A percentile compares a stretch with the other conserved stretches of the same genome.
phyloP scores from a whole-genome alignment of 2,888 invertebrate species.

The Mesorhabditis sp. region DNA sequence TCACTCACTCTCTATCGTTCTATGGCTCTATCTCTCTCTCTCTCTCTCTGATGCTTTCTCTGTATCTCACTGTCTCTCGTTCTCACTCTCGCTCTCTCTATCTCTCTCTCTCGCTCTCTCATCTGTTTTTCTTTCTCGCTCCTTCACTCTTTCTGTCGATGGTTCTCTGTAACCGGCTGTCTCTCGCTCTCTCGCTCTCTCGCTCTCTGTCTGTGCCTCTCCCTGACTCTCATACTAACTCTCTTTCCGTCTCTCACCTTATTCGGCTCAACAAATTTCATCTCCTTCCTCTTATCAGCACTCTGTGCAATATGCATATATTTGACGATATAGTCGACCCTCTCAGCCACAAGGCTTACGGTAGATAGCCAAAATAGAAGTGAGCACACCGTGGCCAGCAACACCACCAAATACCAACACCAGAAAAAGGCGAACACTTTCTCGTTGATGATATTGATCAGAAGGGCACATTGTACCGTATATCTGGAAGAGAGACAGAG shows the following conservation, averaged over 20 bases:
- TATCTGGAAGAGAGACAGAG: constrained; percentile 27
- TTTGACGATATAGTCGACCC: constrained; percentile 54
- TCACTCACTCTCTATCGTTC: no score
- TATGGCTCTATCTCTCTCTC: no score
- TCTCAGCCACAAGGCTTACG: constrained; percentile 41
- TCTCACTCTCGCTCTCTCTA: no score
- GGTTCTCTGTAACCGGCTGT: no score
- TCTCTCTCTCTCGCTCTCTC: no score
- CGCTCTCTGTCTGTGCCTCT: no score
- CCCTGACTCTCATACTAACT: constrained; percentile 19
- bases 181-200: no score
- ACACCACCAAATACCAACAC: constrained; percentile 55
- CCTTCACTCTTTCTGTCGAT: no score
- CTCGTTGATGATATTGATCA: constrained; percentile 57
- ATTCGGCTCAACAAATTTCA: constrained; percentile 10
- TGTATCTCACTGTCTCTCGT: no score
- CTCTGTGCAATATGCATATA: constrained; percentile 44
- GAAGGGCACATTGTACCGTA: constrained; percentile 55
- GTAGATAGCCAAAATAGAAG: constrained; percentile 51
- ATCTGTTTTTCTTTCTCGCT: no score
- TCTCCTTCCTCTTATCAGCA: constrained; percentile 11
- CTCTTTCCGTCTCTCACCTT: constrained; percentile 27
- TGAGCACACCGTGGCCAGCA: constrained; percentile 48
- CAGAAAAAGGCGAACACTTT: constrained; percentile 57
- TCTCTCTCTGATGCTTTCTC: no score